phyloP scores from a whole-genome alignment of 1,140 invertebrate genomes.

The Lepidurus packardi region DNA sequence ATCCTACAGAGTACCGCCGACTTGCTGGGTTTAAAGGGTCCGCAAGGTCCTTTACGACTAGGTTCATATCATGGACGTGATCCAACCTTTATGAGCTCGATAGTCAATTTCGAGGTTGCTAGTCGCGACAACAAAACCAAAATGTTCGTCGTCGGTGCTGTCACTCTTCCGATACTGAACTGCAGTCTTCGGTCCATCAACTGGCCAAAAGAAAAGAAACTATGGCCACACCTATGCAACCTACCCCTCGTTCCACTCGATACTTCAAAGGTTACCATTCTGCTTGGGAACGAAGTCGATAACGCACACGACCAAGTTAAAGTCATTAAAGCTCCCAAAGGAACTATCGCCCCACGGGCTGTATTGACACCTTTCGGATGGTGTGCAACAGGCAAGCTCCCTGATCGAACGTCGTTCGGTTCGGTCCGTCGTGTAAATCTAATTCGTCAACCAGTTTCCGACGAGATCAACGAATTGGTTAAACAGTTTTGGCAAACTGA shows the following conservation, averaged over 20 bases:
- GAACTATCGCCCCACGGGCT: background rate
- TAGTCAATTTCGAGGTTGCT: slow-evolving; percentile 6
- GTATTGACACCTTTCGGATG: slow-evolving; percentile 27
- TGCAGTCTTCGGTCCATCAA: background rate
- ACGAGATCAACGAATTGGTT: background rate
- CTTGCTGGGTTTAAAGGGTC: background rate
- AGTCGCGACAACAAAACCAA: background rate
- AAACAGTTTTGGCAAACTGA: slow-evolving; percentile 26
- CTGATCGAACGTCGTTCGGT: background rate
- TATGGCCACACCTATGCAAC: slow-evolving; percentile 1
- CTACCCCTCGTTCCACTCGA: slow-evolving; percentile 19
- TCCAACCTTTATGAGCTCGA: background rate
- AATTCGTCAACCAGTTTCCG: background rate
- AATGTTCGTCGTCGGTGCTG: slow-evolving; percentile 3
- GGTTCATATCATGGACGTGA: slow-evolving; percentile 28
- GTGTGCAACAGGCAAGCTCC: slow-evolving; percentile 12
- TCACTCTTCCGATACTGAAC: slow-evolving; percentile 7
- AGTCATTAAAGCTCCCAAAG: background rate
- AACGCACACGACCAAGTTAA: slow-evolving; percentile 20
- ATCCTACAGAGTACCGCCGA: background rate
- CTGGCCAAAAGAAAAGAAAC: background rate
- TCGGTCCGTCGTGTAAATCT: background rate
- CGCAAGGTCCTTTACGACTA: background rate
- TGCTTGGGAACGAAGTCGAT: slow-evolving; percentile 22
- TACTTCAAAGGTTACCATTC: background rate